Evolutionary conservation across 1,140 invertebrate genomes (phyloP).

Genomic region (Drosophila sulfurigaster): DNA sequence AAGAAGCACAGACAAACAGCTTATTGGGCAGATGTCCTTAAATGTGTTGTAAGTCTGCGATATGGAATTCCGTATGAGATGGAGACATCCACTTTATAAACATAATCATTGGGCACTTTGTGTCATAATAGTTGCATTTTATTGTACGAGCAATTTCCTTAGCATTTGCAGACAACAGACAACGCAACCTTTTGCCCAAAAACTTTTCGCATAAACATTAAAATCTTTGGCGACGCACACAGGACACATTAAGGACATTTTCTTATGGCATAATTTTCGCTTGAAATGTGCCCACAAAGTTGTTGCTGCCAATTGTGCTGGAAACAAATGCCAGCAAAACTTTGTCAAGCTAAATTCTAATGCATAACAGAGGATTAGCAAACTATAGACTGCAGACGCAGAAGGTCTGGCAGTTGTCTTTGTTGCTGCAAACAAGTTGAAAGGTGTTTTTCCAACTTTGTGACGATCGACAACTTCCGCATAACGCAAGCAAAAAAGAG

Average conservation of each 20-base stretch:
- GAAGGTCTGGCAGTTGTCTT: not conserved
- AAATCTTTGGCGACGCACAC: constrained; percentile 58
- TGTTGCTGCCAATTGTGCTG: constrained; percentile 66
- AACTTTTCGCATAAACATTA: constrained; percentile 80
- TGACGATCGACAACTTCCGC: constrained; percentile 50
- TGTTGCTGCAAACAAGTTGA: constrained; percentile 53
- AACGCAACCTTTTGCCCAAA: constrained; percentile 52
- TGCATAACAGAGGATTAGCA: constrained; percentile 61
- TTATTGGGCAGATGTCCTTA: constrained; percentile 1
- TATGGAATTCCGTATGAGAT: not conserved
- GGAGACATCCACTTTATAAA: not conserved
- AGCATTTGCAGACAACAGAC: not conserved
- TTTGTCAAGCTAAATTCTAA: constrained; percentile 63
- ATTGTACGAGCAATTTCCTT: constrained; percentile 18
- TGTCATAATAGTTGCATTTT: constrained; percentile 32
- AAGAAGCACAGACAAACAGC: constrained; percentile 16
- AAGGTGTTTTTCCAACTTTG: constrained; percentile 69
- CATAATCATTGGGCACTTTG: constrained; percentile 5
- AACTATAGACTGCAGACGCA: not conserved
- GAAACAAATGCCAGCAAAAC: constrained; percentile 63
- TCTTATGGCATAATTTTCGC: constrained; percentile 80
- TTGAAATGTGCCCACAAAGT: constrained; percentile 69
- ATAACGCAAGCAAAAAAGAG: not conserved
- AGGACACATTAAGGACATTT: constrained; percentile 66
- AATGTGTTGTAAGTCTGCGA: not conserved